Evolutionary conservation across 92 coral and sea anemone genomes (phyloP), one percentile per base, ranked within the genome.

Genomic region (Epizoanthus fatuus): DNA sequence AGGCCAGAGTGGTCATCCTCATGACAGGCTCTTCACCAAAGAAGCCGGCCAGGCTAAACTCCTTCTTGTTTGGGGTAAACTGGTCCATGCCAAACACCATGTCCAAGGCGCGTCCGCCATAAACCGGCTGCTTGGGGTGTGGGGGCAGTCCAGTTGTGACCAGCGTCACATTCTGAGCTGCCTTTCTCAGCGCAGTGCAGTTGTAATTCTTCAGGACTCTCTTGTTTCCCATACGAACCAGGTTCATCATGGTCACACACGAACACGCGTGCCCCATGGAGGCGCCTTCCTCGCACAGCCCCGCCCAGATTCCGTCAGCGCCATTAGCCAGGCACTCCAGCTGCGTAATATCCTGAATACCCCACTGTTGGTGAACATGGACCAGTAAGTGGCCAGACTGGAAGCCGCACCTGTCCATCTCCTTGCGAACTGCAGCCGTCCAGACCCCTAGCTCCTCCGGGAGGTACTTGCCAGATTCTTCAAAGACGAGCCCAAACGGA

Each of bases 361-460:
- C 93, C 93, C 93, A 90, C 79, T 90, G 85, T 56, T 90, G 71
- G 51, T 90, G 90, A 4, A 80, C 81, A 37, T 90, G 93, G 9
- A 86, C 86, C 69, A 90, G 63, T 39, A 90, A 54, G 45, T 90
- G 93, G 0, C 93, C 93, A 13, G 52, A 40, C 17, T 87, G 37
- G 84, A 78, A 90, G 14, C 92, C 92, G 63, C 90, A 83, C 32
- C 35, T 54, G 69, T 93, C 90, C 96, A 93, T 90, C 84, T 90
- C 93, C 69, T 79, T 80, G 5, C 96, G 94, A 25, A 93, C 45
- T 22, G 88, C 94, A 35, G 86, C 76, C 13, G 96, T 90, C 96
- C 96, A 93, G 6, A 81, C 94, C 2, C 94, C 94, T 59, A 93
- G 69, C 89, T 93, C 96, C 54, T 85, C 96, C 7, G 96, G 96